phyloP scores from a whole-genome alignment of 2,113 vertebrate species.

The Rissa tridactyla region DNA sequence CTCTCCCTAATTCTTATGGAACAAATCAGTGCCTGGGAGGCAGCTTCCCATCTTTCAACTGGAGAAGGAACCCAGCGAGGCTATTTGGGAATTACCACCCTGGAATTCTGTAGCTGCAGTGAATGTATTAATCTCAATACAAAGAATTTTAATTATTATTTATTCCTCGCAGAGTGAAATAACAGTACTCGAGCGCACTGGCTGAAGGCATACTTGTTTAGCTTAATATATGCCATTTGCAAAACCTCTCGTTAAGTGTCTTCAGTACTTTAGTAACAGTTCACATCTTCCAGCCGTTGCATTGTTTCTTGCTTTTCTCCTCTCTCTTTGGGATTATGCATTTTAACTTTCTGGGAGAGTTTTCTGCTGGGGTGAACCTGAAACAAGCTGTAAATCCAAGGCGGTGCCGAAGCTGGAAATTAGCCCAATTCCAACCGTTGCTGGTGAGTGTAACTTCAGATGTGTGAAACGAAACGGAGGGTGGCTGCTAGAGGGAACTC shows the following conservation, averaged over 20 bases:
- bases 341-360: not conserved
- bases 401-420: not conserved
- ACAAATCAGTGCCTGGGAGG: slow-evolving; percentile 18
- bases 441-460: not conserved
- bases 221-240: not conserved
- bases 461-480: not conserved
- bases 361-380: not conserved
- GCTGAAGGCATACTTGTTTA: not conserved
- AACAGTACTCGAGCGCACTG: not conserved
- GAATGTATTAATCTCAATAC: not conserved
- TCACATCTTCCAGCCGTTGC: not conserved
- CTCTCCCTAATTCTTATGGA: not conserved
- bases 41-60: not conserved
- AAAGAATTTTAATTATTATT: not conserved
- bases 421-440: not conserved
- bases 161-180: not conserved
- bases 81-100: not conserved
- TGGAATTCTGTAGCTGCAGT: not conserved
- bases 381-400: not conserved
- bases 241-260: not conserved
- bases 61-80: not conserved
- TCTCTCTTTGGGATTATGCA: not conserved
- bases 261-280: not conserved
- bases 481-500: not conserved
- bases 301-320: not conserved